Base-by-base conservation (phyloP, 2,888 invertebrate genomes). In the Ichneumoninae sp. region DNA sequence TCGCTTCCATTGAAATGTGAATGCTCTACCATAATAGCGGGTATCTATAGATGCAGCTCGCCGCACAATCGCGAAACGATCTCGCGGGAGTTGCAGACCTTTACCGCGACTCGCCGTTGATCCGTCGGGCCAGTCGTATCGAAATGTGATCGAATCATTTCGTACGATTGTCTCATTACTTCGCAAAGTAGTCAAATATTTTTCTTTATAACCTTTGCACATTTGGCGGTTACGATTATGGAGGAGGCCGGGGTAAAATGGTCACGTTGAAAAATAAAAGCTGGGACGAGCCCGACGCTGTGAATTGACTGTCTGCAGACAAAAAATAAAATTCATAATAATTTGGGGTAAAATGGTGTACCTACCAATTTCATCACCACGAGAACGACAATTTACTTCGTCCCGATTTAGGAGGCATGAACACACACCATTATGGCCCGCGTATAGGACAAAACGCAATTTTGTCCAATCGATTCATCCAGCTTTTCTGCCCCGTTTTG, bases 1-100 rank as follows among this genome's bases (percentile, higher is more conserved):
- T 82, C 71, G 57, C 44, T 71, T 57, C 71, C 57, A 82, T 82
- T 82, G 33, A 71, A 82, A 71, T 66, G 71, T 66, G 76, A 77
- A 72, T 30, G 52, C 36, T 80, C 16, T 16, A 68, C 44, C 44
- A 26, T 40, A 66, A 77, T 10, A 62, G 68, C 26, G 44, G 44
- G 19, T 52, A 62, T 70, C 16, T 78, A 50, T 65, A 52, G 54
- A 70, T 52, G 30, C 16, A 65, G n/a, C 30, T 19, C 26, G 44
- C 47, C 22, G 76, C n/a, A 66, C 16, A 77, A 77, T 77, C 47
- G 47, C 54, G 65, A 47, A 62, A 66, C 47, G 26, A 77, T 77
- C 47, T 66, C 57, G 16, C 70, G 36, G 65, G 40, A 19, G 62
- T 70, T 50, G 52, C 66, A 13, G 26, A 75, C 50, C 30, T 50